Base-by-base conservation (phyloP, 2,797 vertebrate species). In the Nyctalus aviator region DNA sequence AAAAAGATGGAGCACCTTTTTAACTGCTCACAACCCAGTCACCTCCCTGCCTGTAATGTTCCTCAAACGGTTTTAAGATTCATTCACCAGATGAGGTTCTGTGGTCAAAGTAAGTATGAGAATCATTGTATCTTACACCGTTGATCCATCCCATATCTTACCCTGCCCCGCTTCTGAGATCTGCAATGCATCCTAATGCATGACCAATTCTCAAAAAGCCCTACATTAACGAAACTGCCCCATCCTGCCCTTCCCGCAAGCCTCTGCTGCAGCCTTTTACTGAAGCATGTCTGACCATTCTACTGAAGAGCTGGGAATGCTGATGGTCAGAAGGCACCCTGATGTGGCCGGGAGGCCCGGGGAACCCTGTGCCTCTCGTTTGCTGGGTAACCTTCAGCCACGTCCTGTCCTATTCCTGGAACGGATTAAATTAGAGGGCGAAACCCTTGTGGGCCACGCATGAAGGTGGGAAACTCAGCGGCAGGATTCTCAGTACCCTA, bases 51-150 rank as follows among this genome's bases (percentile, higher is more conserved):
- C 55, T 35, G 5, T 8, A 57, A 30, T 46, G 46, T 79, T 90
- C 71, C 62, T 84, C 13, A 69, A 88, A 85, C 37, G 8, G 9
- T 44, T 37, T 93, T 55, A 41, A 66, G 37, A 69, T 48, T 92
- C 64, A 21, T 88, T 79, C 88, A 75, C 46, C 41, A 92, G 35
- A 68, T 41, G 21, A 84, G 35, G 62, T 53, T 20, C 35, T 25
- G 0, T 15, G 21, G 35, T 84, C 83, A 88, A 88, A 14, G 9
- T 10, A 85, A 21, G 57, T 76, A 12, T 69, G 37, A 93, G 37
- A 77, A 41, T 53, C 32, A 4, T 21, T 85, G 18, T 21, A 35
- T 68, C 71, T 46, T 27, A 8, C 2, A 15, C 21, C 75, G 15
- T 46, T 59, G 41, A 46, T n/a, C 82, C 6, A 57, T 15, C 20